Evolutionary conservation across 2,797 vertebrate genomes (phyloP).

Genomic region (Xenopus petersii): DNA sequence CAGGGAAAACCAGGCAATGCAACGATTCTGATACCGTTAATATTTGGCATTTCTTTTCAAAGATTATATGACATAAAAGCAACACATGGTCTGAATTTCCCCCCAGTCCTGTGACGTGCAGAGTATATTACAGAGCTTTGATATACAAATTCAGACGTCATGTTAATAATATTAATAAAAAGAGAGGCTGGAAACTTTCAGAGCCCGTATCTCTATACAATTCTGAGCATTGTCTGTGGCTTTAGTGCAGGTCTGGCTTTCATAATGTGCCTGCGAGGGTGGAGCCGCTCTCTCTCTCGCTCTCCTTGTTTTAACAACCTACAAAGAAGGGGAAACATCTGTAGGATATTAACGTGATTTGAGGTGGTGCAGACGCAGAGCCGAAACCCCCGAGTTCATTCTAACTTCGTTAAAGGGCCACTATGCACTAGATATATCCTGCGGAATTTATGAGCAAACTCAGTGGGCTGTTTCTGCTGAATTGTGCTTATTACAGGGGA

Average conservation of each 20-base stretch:
- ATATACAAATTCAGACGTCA: slow-evolving; percentile 17
- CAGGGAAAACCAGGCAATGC: too few species aligned
- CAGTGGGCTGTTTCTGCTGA: too few species aligned
- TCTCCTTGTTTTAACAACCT: slow-evolving; percentile 13
- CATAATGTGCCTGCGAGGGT: slow-evolving; percentile 30
- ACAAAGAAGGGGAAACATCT: slow-evolving; percentile 37
- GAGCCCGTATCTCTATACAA: slow-evolving; percentile 17
- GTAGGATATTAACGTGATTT: slow-evolving; percentile 8
- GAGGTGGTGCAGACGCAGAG: not conserved
- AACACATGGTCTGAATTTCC: slow-evolving; percentile 33
- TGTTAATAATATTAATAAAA: slow-evolving; percentile 35
- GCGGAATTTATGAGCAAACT: too few species aligned
- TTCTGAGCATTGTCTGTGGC: slow-evolving; percentile 24
- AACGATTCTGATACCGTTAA: not conserved
- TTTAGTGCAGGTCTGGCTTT: slow-evolving; percentile 23
- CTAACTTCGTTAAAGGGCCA: not conserved
- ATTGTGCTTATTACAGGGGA: too few species aligned
- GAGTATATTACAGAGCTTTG: slow-evolving; percentile 14
- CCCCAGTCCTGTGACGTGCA: slow-evolving; percentile 15
- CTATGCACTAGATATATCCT: too few species aligned
- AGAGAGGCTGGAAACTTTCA: not conserved
- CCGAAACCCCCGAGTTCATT: not conserved
- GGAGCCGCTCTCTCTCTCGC: slow-evolving; percentile 1
- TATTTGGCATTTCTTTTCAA: slow-evolving; percentile 13
- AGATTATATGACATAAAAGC: slow-evolving; percentile 27